A percentile compares a stretch with the other conserved stretches of the same genome.
Conservation (phyloP, 2,797 vertebrate genomes). For the Squalus acanthias region DNA sequence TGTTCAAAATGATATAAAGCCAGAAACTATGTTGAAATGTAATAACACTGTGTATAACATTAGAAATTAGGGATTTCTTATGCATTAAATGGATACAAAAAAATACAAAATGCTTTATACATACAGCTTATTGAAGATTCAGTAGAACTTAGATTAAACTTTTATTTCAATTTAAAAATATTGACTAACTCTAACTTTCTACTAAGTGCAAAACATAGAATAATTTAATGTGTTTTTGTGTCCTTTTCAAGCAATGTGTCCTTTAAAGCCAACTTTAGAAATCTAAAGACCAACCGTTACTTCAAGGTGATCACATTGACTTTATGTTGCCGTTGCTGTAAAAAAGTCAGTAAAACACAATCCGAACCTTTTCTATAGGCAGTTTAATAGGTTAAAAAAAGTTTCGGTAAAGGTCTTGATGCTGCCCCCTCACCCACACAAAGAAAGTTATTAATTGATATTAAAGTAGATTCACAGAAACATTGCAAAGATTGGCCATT, state of each 20-base stretch:
- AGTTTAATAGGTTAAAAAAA: conserved; percentile 10
- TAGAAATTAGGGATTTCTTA: background rate
- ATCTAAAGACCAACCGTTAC: background rate
- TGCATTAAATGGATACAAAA: background rate
- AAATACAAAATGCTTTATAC: background rate
- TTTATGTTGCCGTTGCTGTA: conserved; percentile 1
- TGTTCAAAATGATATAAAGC: conserved; percentile 10
- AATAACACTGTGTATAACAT: background rate
- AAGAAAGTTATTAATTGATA: background rate
- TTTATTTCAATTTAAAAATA: background rate
- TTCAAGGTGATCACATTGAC: background rate
- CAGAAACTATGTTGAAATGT: background rate
- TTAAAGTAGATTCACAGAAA: background rate
- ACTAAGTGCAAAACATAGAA: background rate
- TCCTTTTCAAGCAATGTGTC: background rate
- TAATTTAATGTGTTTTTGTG: background rate
- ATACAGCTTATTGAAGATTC: background rate
- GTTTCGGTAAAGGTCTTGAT: background rate
- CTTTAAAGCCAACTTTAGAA: background rate
- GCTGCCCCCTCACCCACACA: background rate
- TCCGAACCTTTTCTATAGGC: background rate
- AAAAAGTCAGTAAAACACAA: background rate
- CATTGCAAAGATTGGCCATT: background rate
- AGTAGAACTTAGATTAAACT: conserved; percentile 15
- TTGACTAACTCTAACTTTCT: background rate